These are phyloP conservation scores for Epizoanthus illoricatus DNA, from an alignment of 92 coral and sea anemone species.

Conservation along the genomic window DNA sequence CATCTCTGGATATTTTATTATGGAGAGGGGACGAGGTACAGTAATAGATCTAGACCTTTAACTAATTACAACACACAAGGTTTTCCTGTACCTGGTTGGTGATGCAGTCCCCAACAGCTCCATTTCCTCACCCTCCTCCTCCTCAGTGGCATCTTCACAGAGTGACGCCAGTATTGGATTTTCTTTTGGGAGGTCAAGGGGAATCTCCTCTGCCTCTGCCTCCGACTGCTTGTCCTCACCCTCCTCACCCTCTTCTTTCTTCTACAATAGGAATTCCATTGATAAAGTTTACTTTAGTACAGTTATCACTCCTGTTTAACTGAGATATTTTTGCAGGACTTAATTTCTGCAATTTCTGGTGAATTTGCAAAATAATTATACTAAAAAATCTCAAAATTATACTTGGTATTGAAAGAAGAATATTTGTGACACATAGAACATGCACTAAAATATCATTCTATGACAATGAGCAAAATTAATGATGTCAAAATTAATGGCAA, in stretches of 20 bases:
- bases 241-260: conserved; percentile 78
- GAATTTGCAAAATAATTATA: too few relatives aligned
- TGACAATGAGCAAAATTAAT: too few relatives aligned
- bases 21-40: too few relatives aligned
- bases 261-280: conserved; percentile 38
- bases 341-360: too few relatives aligned
- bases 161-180: conserved; percentile 91
- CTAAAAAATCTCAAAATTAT: too few relatives aligned
- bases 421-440: neutral
- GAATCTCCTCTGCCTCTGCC: conserved; percentile 61
- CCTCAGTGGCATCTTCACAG: conserved; percentile 82
- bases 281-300: too few relatives aligned
- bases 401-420: neutral
- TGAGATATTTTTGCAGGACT: neutral
- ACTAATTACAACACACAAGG: too few relatives aligned
- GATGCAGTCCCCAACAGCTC: conserved; percentile 78
- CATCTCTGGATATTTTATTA: too few relatives aligned
- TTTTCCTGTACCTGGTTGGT: conserved; percentile 32
- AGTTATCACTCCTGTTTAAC: too few relatives aligned
- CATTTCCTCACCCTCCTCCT: conserved; percentile 94
- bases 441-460: too few relatives aligned
- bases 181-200: conserved; percentile 68
- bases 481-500: too few relatives aligned
- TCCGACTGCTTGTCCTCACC: conserved; percentile 65
- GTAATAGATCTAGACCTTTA: too few relatives aligned